These are phyloP conservation scores for Malurus alboscapulatus DNA, from an alignment of 2,113 vertebrate species.

Conservation along the genomic window DNA sequence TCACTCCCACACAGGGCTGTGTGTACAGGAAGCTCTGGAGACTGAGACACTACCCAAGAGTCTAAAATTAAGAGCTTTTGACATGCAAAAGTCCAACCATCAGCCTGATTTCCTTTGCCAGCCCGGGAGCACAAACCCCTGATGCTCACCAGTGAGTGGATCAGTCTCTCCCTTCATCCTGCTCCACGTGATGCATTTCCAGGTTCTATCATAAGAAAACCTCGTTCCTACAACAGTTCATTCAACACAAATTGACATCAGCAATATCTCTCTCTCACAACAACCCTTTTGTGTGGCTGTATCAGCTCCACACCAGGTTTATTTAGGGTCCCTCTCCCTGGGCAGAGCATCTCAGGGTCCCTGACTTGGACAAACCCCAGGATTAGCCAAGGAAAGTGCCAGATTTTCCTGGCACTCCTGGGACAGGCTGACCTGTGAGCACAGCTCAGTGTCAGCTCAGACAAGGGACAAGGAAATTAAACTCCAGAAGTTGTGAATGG, in stretches of 20 bases:
- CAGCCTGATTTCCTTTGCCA: background rate
- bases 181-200: background rate
- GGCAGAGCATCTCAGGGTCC: background rate
- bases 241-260: background rate
- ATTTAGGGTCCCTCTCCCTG: rapidly evolving
- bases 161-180: background rate
- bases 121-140: background rate
- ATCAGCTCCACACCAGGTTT: background rate
- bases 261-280: rapidly evolving
- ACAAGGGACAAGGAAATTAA: background rate
- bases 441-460: background rate
- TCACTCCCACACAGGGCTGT: background rate
- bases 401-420: background rate
- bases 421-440: background rate
- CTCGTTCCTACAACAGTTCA: background rate
- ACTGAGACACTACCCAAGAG: background rate
- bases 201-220: background rate
- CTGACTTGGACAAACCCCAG: background rate
- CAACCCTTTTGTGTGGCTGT: rapidly evolving
- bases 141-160: background rate
- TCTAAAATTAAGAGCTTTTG: background rate
- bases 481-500: background rate
- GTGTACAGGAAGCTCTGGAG: background rate
- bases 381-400: background rate
- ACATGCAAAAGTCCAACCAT: background rate